Evolutionary conservation across 2,797 vertebrate genomes (phyloP).

Genomic region (Lutjanus campechanus): DNA sequence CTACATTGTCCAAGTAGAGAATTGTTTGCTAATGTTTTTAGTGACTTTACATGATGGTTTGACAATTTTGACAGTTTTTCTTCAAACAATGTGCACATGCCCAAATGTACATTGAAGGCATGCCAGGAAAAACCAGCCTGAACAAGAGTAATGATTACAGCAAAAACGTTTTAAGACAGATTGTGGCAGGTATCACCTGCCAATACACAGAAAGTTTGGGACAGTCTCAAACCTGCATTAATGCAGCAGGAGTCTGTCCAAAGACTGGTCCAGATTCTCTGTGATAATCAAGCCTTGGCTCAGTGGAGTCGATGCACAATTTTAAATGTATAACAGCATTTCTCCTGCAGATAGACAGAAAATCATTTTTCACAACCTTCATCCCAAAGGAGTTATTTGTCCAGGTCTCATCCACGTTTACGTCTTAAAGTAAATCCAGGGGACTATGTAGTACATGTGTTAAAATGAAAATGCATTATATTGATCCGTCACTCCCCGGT

Average conservation of each 20-base stretch:
- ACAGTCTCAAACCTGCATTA: conserved; percentile 1
- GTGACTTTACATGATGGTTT: background rate
- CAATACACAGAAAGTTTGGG: background rate
- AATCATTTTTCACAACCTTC: background rate
- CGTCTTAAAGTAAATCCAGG: background rate
- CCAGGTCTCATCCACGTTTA: background rate
- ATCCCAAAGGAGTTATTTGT: background rate
- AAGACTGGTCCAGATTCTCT: background rate
- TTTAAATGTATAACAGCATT: background rate
- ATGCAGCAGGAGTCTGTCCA: background rate
- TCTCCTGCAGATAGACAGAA: background rate
- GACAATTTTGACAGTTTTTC: background rate
- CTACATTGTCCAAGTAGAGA: no score
- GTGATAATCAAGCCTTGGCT: background rate
- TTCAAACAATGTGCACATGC: background rate
- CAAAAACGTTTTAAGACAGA: background rate
- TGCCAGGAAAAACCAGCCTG: background rate
- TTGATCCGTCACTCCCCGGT: background rate
- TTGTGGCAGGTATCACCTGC: conserved; percentile 2
- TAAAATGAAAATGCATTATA: background rate
- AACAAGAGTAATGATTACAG: background rate
- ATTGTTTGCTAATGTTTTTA: background rate
- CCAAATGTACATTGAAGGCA: background rate
- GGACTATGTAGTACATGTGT: background rate
- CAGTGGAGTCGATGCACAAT: background rate